phyloP scores from a whole-genome alignment of 1,140 invertebrate species.

The Eueides isabella region DNA sequence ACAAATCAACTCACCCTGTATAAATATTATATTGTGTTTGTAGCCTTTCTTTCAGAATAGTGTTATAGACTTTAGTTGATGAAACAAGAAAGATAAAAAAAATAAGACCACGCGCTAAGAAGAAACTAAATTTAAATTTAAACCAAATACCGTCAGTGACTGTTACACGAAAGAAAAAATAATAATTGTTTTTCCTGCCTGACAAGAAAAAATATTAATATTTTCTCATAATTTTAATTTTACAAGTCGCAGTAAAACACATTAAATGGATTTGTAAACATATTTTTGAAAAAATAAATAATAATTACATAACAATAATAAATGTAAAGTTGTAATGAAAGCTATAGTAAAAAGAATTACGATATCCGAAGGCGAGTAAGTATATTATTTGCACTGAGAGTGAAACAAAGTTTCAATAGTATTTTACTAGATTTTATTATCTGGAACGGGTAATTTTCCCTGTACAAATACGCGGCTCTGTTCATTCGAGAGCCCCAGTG shows the following conservation, averaged over 20 bases:
- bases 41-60: background rate
- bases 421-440: slow-evolving; percentile 75
- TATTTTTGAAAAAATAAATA: no score
- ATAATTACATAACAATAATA: background rate
- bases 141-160: no score
- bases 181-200: no score
- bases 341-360: slow-evolving; percentile 12
- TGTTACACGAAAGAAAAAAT: no score
- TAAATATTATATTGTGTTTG: slow-evolving; percentile 24
- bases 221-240: no score
- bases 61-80: background rate
- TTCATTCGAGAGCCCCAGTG: slow-evolving; percentile 67
- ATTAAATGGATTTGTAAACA: no score
- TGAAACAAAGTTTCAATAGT: slow-evolving; percentile 67
- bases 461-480: slow-evolving; percentile 67
- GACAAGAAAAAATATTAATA: no score
- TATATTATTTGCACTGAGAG: slow-evolving; percentile 42
- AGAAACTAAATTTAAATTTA: background rate
- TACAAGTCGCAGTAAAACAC: no score
- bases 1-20: slow-evolving; percentile 48
- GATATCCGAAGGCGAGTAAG: slow-evolving; percentile 4
- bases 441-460: slow-evolving; percentile 70
- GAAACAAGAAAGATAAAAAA: background rate
- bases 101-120: background rate
- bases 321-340: background rate